Percentiles rank a stretch among this genome's conserved stretches.
Evolutionary conservation across 2,113 vertebrate genomes (phyloP).

Genomic region (Sander lucioperca): DNA sequence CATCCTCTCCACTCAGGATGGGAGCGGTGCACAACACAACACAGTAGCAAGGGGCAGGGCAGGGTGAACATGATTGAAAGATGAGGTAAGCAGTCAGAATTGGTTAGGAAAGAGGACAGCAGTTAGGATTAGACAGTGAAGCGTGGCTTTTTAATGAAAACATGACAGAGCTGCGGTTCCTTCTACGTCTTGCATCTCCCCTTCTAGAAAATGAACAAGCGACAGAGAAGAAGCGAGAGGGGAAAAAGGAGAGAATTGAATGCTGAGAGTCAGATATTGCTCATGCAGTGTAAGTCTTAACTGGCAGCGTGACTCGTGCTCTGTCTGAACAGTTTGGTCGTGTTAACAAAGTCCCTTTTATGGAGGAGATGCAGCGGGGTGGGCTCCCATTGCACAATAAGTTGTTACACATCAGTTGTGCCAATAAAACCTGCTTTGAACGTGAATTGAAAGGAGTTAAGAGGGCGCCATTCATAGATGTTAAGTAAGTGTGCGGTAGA

Average conservation of each 20-base stretch:
- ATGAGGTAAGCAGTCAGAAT: constrained; percentile 80
- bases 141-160: constrained; percentile 88
- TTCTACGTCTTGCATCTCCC: constrained; percentile 47
- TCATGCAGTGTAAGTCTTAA: constrained; percentile 60
- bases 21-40: constrained; percentile 21
- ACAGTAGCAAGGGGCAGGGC: constrained; percentile 39
- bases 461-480: constrained; percentile 74
- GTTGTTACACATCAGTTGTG: constrained; percentile 68
- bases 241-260: constrained; percentile 36
- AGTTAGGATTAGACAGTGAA: constrained; percentile 85
- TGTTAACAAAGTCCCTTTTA: constrained; percentile 77
- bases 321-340: constrained; percentile 56
- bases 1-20: constrained; percentile 6
- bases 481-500: constrained; percentile 68
- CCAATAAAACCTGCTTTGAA: constrained; percentile 79
- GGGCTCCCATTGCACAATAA: constrained; percentile 59
- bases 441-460: constrained; percentile 78
- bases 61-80: constrained; percentile 73
- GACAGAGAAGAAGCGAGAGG: constrained; percentile 19
- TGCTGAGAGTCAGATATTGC: constrained; percentile 60
- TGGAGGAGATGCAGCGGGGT: constrained; percentile 50
- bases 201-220: constrained; percentile 46
- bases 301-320: constrained; percentile 62
- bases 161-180: constrained; percentile 72
- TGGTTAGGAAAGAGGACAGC: constrained; percentile 73